phyloP scores from a whole-genome alignment of 2,888 invertebrate genomes.

The Cartodere bifasciata region DNA sequence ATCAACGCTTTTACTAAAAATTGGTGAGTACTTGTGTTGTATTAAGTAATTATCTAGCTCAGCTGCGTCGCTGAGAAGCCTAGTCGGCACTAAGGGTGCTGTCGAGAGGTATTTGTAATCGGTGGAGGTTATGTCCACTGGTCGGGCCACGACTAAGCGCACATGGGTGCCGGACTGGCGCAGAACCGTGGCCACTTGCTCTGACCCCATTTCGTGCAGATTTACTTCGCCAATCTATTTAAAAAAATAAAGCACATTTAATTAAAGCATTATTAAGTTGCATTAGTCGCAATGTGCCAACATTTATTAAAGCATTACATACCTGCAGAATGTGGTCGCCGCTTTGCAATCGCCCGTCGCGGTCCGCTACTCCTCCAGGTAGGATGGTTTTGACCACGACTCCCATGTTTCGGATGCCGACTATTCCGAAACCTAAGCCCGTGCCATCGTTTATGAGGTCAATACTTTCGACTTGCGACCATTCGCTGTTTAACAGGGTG shows the following conservation, averaged over 20 bases:
- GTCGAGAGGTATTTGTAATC: conserved; percentile 47
- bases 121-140: conserved; percentile 57
- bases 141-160: conserved; percentile 85
- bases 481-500: conserved; percentile 73
- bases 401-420: conserved; percentile 92
- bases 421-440: conserved; percentile 96
- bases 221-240: conserved; percentile 40
- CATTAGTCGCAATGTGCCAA: background rate
- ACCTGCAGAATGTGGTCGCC: conserved; percentile 98
- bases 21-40: conserved; percentile 69
- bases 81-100: conserved; percentile 52
- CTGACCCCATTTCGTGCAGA: conserved; percentile 95
- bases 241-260: conserved; percentile 7
- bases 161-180: conserved; percentile 93
- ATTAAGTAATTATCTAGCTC: conserved; percentile 76
- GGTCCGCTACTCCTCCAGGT: conserved; percentile 94
- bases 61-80: conserved; percentile 73
- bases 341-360: conserved; percentile 91
- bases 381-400: conserved; percentile 99
- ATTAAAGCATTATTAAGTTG: conserved; percentile 1
- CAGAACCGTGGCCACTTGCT: conserved; percentile 90
- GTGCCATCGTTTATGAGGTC: conserved; percentile 96
- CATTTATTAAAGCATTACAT: conserved; percentile 22
- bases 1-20: conserved; percentile 37
- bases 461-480: conserved; percentile 95